Percentiles rank a stretch among this genome's conserved stretches.
Evolutionary conservation across 2,797 vertebrate genomes (phyloP).

Genomic region (Avahi laniger): DNA sequence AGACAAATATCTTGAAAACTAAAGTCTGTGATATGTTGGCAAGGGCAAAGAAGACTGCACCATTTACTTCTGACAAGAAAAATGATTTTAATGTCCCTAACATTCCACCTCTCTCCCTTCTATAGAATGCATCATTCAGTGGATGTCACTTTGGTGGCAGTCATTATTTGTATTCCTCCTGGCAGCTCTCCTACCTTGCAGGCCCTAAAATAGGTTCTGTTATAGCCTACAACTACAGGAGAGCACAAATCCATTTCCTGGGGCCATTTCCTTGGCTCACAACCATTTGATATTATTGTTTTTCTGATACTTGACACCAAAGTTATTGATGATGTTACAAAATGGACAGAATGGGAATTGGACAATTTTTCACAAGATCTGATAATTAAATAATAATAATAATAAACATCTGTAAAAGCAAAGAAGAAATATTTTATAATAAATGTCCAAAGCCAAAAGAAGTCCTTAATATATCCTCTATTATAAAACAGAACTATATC

Average conservation of each 20-base stretch:
- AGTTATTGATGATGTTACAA: not conserved
- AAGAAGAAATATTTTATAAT: not conserved
- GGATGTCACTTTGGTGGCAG: not conserved
- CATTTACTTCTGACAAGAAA: conserved; percentile 66
- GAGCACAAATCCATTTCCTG: not conserved
- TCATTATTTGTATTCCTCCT: not conserved
- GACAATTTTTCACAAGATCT: not conserved
- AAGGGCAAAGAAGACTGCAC: conserved; percentile 44
- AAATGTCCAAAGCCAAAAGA: not conserved
- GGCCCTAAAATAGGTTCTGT: not conserved
- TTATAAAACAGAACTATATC: not conserved
- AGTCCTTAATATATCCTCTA: not conserved
- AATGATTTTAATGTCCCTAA: conserved; percentile 38
- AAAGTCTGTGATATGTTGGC: not conserved
- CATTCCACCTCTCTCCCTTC: not conserved
- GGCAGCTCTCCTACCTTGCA: not conserved
- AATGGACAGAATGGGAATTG: not conserved
- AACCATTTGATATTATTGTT: not conserved
- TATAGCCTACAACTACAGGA: not conserved
- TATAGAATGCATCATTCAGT: conserved; percentile 29
- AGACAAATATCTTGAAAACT: not conserved
- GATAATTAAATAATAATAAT: not conserved
- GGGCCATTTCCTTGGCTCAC: not conserved
- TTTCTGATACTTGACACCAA: not conserved
- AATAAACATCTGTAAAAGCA: not conserved